phyloP scores from a whole-genome alignment of 1,140 invertebrate genomes.

The Drosophila trapezifrons region DNA sequence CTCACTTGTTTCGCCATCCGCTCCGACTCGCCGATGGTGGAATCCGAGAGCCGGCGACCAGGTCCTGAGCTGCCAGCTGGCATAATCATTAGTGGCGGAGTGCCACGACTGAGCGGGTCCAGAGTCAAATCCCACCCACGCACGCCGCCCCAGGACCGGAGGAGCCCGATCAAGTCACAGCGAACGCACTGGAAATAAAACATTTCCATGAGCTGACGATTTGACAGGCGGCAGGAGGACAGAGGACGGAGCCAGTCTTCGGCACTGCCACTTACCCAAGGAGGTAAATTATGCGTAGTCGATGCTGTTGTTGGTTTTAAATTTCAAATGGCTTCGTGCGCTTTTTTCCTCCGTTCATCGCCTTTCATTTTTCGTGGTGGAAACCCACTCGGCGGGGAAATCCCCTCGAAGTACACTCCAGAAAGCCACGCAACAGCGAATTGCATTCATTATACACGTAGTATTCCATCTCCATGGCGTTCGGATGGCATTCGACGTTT shows the following conservation, averaged over 20 bases:
- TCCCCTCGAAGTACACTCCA: conserved; percentile 40
- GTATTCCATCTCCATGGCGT: not conserved
- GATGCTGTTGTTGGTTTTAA: conserved; percentile 57
- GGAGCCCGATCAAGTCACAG: conserved; percentile 27
- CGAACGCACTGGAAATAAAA: conserved; percentile 48
- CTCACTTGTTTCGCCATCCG: conserved; percentile 39
- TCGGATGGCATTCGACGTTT: conserved; percentile 26
- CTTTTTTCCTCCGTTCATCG: conserved; percentile 9
- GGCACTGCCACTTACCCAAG: conserved; percentile 49
- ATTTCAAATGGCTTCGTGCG: conserved; percentile 61
- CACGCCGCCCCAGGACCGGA: not conserved
- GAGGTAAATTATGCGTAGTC: conserved; percentile 71
- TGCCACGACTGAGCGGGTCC: conserved; percentile 10
- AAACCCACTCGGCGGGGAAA: conserved; percentile 27
- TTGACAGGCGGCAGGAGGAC: conserved; percentile 51
- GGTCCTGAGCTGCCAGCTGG: conserved; percentile 47
- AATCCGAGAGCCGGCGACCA: conserved; percentile 11
- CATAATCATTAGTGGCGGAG: conserved; percentile 60
- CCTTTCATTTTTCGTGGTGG: conserved; percentile 33
- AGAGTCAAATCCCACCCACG: conserved; percentile 29
- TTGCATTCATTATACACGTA: conserved; percentile 69
- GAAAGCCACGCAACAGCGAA: conserved; percentile 60
- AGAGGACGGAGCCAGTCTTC: conserved; percentile 29
- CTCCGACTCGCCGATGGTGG: conserved; percentile 3
- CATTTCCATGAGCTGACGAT: conserved; percentile 56